Percentiles rank a stretch among this genome's conserved stretches.
These are phyloP conservation scores for Napeogenes inachia DNA, from an alignment of 2,888 invertebrate genomes.

Conservation along the genomic window DNA sequence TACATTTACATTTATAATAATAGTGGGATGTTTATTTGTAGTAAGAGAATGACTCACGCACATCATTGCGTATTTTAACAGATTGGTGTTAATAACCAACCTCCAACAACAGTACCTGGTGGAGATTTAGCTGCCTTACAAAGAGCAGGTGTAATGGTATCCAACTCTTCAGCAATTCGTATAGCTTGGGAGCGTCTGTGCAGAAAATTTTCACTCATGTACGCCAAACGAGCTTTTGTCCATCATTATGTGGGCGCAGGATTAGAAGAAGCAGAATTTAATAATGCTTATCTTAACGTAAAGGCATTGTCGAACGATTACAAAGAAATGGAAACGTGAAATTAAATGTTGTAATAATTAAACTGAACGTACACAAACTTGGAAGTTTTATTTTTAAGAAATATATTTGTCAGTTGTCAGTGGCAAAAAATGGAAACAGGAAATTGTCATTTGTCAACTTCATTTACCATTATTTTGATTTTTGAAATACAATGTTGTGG, in stretches of 20 bases:
- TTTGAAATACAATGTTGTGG: background rate
- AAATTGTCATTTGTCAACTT: background rate
- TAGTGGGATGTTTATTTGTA: background rate
- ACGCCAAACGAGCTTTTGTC: constrained; percentile 89
- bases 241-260: constrained; percentile 91
- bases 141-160: constrained; percentile 89
- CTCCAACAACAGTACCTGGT: constrained; percentile 85
- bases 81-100: constrained; percentile 85
- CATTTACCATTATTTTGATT: background rate
- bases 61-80: constrained; percentile 41
- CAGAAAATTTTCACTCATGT: constrained; percentile 89
- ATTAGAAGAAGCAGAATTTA: constrained; percentile 82
- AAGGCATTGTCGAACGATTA: constrained; percentile 81
- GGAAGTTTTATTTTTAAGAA: background rate
- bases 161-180: constrained; percentile 87
- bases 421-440: background rate
- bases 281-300: constrained; percentile 79
- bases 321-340: constrained; percentile 77
- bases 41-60: background rate
- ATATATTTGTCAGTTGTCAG: background rate
- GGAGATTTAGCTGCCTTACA: constrained; percentile 86
- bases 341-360: background rate
- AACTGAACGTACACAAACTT: background rate
- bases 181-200: constrained; percentile 88
- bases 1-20: too few species aligned